A percentile compares a stretch with the other conserved stretches of the same genome.
phyloP scores from a whole-genome alignment of 1,140 invertebrate species.

The Polypedilum pembai region DNA sequence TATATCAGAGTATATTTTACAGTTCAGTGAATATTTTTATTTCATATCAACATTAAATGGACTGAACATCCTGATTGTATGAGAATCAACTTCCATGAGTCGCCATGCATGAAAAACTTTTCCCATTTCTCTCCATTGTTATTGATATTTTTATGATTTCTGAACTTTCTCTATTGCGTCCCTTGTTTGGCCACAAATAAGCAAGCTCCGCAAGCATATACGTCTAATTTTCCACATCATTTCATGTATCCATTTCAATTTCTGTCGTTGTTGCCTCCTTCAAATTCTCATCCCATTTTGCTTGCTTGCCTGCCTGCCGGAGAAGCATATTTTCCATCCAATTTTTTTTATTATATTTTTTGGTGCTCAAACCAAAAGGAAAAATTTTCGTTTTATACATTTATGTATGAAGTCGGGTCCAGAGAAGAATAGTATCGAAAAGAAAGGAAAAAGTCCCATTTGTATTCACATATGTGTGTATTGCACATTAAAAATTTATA shows the following conservation, averaged over 20 bases:
- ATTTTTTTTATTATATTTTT: neutral
- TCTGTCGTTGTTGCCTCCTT: neutral
- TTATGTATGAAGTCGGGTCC: neutral
- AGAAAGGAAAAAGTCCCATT: neutral
- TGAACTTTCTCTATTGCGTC: neutral
- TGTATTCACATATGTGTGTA: constrained; percentile 2
- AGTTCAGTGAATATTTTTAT: constrained; percentile 9
- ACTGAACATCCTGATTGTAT: constrained; percentile 22
- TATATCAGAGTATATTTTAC: constrained; percentile 5
- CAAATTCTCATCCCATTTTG: no score
- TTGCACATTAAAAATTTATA: constrained; percentile 11
- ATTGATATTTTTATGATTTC: constrained; percentile 1
- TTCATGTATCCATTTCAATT: constrained; percentile 18
- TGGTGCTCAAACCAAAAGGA: neutral
- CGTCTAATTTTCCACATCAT: constrained; percentile 17
- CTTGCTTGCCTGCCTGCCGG: no score
- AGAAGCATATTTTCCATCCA: neutral
- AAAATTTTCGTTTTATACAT: neutral
- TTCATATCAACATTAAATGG: constrained; percentile 13
- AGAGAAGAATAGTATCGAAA: neutral
- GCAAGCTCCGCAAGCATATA: neutral
- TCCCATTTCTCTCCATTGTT: neutral
- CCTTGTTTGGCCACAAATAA: neutral
- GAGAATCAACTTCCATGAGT: neutral
- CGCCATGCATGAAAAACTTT: neutral